These are phyloP conservation scores for Clarias macrocephalus DNA, from an alignment of 2,113 vertebrate species.

Conservation along the genomic window DNA sequence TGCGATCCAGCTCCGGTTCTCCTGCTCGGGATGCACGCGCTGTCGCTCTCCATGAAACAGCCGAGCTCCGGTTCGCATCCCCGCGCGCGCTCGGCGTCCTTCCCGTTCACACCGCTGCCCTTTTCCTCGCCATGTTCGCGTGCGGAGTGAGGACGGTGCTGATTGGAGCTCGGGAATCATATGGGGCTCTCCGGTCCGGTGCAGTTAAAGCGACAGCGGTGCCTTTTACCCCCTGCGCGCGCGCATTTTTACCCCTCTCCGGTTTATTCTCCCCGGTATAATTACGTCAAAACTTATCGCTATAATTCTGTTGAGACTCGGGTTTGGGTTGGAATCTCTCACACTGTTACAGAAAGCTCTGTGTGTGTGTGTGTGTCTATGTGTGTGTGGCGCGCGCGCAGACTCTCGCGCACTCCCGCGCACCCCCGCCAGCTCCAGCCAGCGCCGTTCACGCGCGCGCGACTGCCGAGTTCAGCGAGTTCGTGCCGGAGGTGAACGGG, in stretches of 20 bases:
- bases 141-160: conserved; percentile 56
- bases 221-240: neutral
- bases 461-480: conserved; percentile 53
- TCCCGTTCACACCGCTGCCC: conserved; percentile 40
- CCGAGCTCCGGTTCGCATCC: conserved; percentile 44
- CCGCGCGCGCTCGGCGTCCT: conserved; percentile 26
- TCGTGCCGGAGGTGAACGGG: conserved; percentile 46
- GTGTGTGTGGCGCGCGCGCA: neutral
- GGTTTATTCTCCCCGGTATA: neutral
- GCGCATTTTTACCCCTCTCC: neutral
- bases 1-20: conserved; percentile 63
- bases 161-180: conserved; percentile 77
- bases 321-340: too few relatives aligned
- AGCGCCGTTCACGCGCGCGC: neutral
- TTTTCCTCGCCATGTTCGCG: conserved; percentile 59
- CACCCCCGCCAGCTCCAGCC: neutral
- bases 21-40: conserved; percentile 59
- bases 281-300: neutral
- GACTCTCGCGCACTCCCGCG: neutral
- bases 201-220: conserved; percentile 76
- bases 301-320: neutral
- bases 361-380: too few relatives aligned
- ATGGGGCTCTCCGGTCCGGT: conserved; percentile 72
- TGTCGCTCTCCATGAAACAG: conserved; percentile 66
- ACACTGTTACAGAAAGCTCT: too few relatives aligned